Conservation (phyloP, 2,113 vertebrate species). For the Cyprinus carpio region DNA sequence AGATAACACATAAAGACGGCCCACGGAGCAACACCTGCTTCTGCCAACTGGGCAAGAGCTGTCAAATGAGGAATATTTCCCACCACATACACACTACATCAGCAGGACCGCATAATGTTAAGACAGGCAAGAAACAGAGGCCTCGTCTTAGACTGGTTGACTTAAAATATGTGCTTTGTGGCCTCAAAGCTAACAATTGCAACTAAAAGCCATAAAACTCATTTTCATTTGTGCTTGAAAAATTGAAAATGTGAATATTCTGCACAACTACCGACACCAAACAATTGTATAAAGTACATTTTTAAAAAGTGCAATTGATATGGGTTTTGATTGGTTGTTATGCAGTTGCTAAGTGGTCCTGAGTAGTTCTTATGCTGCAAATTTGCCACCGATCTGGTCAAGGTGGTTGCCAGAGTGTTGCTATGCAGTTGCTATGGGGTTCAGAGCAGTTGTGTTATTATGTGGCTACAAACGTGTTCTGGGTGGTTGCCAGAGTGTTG, state of each 20-base stretch:
- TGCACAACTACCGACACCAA: neutral
- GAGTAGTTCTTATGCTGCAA: neutral
- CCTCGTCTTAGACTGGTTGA: neutral
- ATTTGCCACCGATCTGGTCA: too few species aligned
- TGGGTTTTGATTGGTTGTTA: neutral
- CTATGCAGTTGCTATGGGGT: too few species aligned
- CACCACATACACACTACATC: conserved; percentile 36
- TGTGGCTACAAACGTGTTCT: neutral
- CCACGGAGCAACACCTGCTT: conserved; percentile 55
- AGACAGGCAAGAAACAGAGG: conserved; percentile 12
- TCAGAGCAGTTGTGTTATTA: too few species aligned
- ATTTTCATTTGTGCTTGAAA: neutral
- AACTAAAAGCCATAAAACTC: neutral
- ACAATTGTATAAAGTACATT: neutral
- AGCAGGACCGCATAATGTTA: conserved; percentile 14
- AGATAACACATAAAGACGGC: conserved; percentile 44
- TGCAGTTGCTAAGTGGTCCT: neutral
- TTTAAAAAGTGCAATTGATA: neutral
- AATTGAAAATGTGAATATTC: neutral
- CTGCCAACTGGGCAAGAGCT: conserved; percentile 52
- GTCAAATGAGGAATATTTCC: conserved; percentile 48
- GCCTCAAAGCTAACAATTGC: too few species aligned
- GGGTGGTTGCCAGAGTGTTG: neutral
- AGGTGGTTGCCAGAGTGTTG: too few species aligned
- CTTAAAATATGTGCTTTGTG: neutral